Evolutionary conservation across 2,888 invertebrate genomes (phyloP), one percentile per base, ranked within the genome.

Genomic region (Neoascia interrupta): DNA sequence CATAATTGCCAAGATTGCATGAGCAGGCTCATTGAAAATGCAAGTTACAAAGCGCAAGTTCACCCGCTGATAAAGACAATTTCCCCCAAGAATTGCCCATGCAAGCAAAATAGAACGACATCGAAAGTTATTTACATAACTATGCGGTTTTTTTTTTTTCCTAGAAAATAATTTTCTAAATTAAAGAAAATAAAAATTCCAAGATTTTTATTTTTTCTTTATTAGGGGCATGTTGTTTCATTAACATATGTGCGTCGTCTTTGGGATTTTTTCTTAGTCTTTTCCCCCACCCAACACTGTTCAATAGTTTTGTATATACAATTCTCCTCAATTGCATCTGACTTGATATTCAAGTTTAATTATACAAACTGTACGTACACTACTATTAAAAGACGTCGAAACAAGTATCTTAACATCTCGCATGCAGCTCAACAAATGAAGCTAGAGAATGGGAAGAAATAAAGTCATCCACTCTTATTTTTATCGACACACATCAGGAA

Each of bases 291-390:
- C 18, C 37, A 8, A 8, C 43, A n/a, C n/a, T 16, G 54, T 47
- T 60, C 45, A 41, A 54, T 49, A 61, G 47, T 41, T 68, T 61
- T 47, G 39, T 60, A 11, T 26, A 54, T 39, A n/a, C n/a, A n/a
- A n/a, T n/a, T n/a, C 34, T 54, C 23, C 18, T 56, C 26, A 49
- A 43, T 26, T 26, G 47, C 47, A 45, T 54, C 39, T 61, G 47
- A 61, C 74, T 69, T 54, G 74, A 69, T 61, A 43, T 56, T 75
- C 75, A 43, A 56, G 56, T 69, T 74, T 63, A 49, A 56, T 56
- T 61, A 51, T 60, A 23, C 23, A 66, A 41, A 16, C 8, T 43
- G 41, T 51, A 43, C n/a, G n/a, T n/a, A n/a, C n/a, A n/a, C n/a
- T 58, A 53, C 34, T 60, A 61, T 51, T 26, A 47, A 68, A 73